Base-by-base conservation (phyloP, 2,797 vertebrate genomes). In the Sebastes itinus region DNA sequence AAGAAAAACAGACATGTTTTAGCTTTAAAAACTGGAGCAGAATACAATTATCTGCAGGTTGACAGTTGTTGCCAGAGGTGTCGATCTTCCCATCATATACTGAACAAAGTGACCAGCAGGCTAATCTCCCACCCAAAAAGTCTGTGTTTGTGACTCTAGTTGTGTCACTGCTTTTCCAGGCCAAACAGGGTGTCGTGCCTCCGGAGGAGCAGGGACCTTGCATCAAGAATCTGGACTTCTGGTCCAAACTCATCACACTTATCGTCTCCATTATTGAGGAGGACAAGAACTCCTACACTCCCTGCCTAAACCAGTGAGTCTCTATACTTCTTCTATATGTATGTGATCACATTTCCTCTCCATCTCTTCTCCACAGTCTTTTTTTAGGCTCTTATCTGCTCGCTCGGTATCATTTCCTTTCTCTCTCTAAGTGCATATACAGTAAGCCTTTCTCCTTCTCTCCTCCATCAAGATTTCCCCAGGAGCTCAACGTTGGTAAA, bases 241-340 rank as follows among this genome's bases (percentile, higher is more conserved):
- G 98, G 99, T 99, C 99, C 85, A 99, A 99, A 92, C 96, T 99
- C 71, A 99, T 99, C 91, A 99, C 99, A 5, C 96, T 99, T 68
- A 99, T 99, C 1, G 99, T 99, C 72, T 99, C 99, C 83, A 99
- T 99, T 84, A 99, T 99, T 0, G 99, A 99, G 90, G 99, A 99
- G 85, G 99, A 99, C 93, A 99, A 99, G 92, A 99, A 99, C 78
- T 99, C 98, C 7, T 99, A 99, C 88, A 99, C 98, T 0, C 99
- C 98, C 65, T 99, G 98, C 92, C 95, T 99, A 87, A 99, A 99
- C 93, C 99, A 99, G 99, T 99, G 93, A 92, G 98, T 95, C 38
- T 66, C 22, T 30, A 23, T 49, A 3, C n/a, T 27, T 28, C 56
- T 71, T 7, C 65, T 66, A 2, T 22, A 6, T 32, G 0, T 7